Conservation (phyloP, 2,797 vertebrate genomes). For the Bradypodion ventrale region DNA sequence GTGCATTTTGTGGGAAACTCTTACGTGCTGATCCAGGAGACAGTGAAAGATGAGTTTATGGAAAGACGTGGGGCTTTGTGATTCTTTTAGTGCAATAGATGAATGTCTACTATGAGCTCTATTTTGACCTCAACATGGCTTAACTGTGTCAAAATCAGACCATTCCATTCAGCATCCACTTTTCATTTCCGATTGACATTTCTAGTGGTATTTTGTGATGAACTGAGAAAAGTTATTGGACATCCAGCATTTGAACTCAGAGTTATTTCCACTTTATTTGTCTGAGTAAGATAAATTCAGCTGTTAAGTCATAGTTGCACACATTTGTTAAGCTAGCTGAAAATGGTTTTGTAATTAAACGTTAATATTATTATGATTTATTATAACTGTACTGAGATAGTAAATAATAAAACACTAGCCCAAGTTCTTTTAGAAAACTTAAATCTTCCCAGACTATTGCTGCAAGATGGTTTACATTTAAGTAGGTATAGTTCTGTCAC, state of each 20-base stretch:
- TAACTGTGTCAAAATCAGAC: neutral
- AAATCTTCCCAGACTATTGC: too few relatives aligned
- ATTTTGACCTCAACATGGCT: neutral
- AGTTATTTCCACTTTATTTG: neutral
- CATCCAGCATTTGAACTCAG: neutral
- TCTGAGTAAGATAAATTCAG: neutral
- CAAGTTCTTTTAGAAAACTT: too few relatives aligned
- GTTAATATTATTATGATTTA: neutral
- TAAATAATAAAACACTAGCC: neutral
- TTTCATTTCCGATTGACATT: neutral
- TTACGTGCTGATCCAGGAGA: constrained; percentile 51
- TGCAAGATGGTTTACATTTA: too few relatives aligned
- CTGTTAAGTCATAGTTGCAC: neutral
- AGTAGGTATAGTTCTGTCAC: too few relatives aligned
- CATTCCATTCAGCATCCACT: neutral
- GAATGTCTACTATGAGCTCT: neutral
- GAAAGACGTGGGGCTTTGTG: constrained; percentile 18
- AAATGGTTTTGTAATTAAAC: neutral
- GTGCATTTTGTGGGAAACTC: constrained; percentile 56
- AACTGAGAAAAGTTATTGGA: neutral
- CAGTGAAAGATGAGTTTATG: constrained; percentile 61
- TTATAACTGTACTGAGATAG: neutral
- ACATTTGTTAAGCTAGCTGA: neutral
- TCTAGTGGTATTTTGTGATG: neutral
- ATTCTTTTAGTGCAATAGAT: constrained; percentile 37